These are phyloP conservation scores for Pseudois nayaur DNA, from an alignment of 2,113 vertebrate genomes.

Conservation along the genomic window DNA sequence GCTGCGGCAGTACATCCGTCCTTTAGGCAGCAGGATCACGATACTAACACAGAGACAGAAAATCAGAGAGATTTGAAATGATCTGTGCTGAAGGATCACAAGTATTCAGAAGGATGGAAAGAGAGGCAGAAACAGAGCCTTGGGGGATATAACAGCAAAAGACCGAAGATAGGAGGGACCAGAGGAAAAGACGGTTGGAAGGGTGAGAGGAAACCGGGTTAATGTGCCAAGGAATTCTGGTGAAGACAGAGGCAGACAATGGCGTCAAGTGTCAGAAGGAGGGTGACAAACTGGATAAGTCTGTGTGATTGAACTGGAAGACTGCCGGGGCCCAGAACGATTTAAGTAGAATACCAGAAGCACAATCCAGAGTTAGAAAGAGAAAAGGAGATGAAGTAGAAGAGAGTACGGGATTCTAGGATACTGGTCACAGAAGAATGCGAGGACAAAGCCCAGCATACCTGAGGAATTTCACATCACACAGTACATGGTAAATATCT, in stretches of 20 bases:
- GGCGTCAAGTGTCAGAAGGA: neutral
- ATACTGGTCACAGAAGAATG: neutral
- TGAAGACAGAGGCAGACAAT: neutral
- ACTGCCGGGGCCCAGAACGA: neutral
- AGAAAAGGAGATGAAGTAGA: neutral
- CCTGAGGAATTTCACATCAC: neutral
- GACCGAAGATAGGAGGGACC: neutral
- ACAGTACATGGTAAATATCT: neutral
- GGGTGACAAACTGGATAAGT: neutral
- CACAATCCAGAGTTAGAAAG: neutral
- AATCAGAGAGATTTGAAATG: neutral
- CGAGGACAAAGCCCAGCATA: neutral
- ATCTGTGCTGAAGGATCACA: neutral
- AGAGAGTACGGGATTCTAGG: neutral
- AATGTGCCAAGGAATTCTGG: neutral
- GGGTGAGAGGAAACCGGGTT: neutral
- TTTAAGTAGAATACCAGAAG: neutral
- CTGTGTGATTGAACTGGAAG: neutral
- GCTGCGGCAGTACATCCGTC: fast-evolving
- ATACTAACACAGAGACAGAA: neutral
- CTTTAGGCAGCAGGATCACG: neutral
- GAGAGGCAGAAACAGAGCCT: neutral
- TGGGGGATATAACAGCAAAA: neutral
- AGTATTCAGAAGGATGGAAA: neutral
- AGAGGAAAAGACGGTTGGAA: neutral